phyloP scores from a whole-genome alignment of 2,888 invertebrate species.

The Prosopocoilus inquinatus region DNA sequence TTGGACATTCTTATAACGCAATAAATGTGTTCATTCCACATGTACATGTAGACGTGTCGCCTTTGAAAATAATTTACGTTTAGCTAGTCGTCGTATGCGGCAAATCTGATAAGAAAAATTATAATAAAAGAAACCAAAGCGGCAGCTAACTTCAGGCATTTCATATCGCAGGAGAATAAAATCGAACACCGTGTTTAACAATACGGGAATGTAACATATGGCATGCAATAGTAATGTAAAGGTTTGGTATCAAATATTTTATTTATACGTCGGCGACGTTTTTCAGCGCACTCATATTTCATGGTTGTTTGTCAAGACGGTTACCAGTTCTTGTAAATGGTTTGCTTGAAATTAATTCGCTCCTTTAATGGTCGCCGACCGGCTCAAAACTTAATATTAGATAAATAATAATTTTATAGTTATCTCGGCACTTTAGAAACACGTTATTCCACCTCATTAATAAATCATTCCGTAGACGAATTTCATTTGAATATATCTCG shows the following conservation, averaged over 20 bases:
- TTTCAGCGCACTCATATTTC: constrained; percentile 44
- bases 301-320: constrained; percentile 47
- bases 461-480: neutral
- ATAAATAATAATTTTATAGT: constrained; percentile 14
- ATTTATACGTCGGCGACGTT: constrained; percentile 37
- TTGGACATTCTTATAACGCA: constrained; percentile 34
- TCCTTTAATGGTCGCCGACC: constrained; percentile 33
- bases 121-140: neutral
- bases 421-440: constrained; percentile 8
- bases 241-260: constrained; percentile 30
- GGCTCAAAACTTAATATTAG: constrained; percentile 13
- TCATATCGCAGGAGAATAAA: neutral
- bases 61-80: constrained; percentile 3
- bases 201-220: constrained; percentile 23
- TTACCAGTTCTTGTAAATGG: constrained; percentile 42
- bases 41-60: constrained; percentile 6
- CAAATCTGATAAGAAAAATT: neutral
- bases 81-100: no score
- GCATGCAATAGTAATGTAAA: constrained; percentile 26
- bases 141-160: neutral
- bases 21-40: constrained; percentile 17
- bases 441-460: neutral
- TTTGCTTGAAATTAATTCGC: constrained; percentile 41
- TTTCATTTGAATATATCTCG: no score
- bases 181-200: constrained; percentile 8